phyloP scores from a whole-genome alignment of 92 coral and sea anemone genomes.

The Meandrina meandrites region DNA sequence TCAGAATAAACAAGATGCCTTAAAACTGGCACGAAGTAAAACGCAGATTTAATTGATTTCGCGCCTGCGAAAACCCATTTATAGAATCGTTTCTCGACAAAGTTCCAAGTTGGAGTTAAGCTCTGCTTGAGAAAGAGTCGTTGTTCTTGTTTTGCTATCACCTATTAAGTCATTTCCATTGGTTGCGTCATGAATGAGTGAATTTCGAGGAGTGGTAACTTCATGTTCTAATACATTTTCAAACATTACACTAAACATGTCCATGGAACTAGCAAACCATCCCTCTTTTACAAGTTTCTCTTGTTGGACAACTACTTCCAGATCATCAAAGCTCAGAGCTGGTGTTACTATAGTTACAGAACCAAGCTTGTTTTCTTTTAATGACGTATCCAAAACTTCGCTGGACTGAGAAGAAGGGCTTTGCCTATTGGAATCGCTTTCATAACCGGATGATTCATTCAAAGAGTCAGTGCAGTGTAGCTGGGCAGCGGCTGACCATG shows the following conservation, averaged over 20 bases:
- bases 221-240: constrained; percentile 18
- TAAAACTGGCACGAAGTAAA: background rate
- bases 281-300: constrained; percentile 6
- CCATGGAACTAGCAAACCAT: background rate
- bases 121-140: background rate
- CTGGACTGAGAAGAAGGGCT: constrained; percentile 2
- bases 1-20: background rate
- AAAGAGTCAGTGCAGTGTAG: constrained; percentile 27
- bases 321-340: constrained; percentile 32
- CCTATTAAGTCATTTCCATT: background rate
- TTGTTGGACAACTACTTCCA: constrained; percentile 5
- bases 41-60: background rate
- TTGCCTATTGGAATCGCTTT: constrained; percentile 19
- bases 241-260: constrained; percentile 23
- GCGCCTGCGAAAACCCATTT: background rate
- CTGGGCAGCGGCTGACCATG: constrained; percentile 39
- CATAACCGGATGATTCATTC: constrained; percentile 34
- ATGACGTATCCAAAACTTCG: background rate
- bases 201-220: background rate
- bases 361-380: background rate
- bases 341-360: constrained; percentile 23
- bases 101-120: background rate
- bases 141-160: background rate
- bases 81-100: constrained; percentile 25
- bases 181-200: background rate